A percentile compares a stretch with the other conserved stretches of the same genome.
phyloP scores from a whole-genome alignment of 2,888 invertebrate species.

The Ectropis crepuscularia region DNA sequence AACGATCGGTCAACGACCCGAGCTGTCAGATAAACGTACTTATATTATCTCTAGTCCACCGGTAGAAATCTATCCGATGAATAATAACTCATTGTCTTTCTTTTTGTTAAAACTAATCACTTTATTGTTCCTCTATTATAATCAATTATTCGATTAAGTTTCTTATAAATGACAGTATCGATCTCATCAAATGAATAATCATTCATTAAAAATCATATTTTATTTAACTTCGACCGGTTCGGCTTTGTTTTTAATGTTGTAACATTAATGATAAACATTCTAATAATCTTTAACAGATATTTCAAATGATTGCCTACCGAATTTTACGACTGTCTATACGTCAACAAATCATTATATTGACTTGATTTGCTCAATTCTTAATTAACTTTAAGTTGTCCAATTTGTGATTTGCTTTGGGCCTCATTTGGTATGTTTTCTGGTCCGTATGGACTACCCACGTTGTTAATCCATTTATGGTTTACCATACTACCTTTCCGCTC shows the following conservation, averaged over 20 bases:
- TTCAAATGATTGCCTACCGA: conserved; percentile 45
- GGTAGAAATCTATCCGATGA: conserved; percentile 75
- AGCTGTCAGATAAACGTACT: conserved; percentile 65
- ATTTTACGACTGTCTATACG: conserved; percentile 39
- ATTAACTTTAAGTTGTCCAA: conserved; percentile 32
- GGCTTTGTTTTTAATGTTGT: conserved; percentile 52
- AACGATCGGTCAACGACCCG: conserved; percentile 71
- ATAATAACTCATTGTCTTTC: conserved; percentile 84
- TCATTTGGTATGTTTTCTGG: conserved; percentile 30
- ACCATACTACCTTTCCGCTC: conserved; percentile 69
- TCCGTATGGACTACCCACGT: conserved; percentile 65
- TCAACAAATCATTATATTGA: conserved; percentile 45
- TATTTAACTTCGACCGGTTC: conserved; percentile 53
- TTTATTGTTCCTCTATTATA: conserved; percentile 82
- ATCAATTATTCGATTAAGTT: conserved; percentile 84
- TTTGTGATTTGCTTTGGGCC: conserved; percentile 35
- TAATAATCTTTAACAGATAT: conserved; percentile 48
- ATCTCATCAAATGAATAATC: conserved; percentile 70
- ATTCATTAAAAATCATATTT: conserved; percentile 68
- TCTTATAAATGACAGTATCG: conserved; percentile 74
- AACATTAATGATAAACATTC: conserved; percentile 53
- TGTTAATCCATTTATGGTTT: conserved; percentile 68
- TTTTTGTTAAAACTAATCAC: conserved; percentile 83
- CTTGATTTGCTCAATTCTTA: conserved; percentile 46
- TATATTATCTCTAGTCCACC: conserved; percentile 67